Percentiles rank a stretch among this genome's conserved stretches.
Evolutionary conservation across 2,113 vertebrate species (phyloP).

Genomic region (Triplophysa siluroides): DNA sequence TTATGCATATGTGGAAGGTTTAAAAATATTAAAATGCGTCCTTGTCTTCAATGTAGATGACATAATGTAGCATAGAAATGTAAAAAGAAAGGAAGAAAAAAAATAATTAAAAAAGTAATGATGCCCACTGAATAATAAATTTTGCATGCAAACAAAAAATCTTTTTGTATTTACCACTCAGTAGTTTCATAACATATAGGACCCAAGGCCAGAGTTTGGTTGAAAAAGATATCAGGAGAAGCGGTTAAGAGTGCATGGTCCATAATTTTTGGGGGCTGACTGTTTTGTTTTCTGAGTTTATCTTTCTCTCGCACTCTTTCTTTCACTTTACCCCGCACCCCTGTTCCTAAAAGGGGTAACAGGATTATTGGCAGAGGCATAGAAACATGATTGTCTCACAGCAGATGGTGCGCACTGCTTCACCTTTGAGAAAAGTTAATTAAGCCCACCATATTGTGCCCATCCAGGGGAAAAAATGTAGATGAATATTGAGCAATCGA

Average conservation of each 20-base stretch:
- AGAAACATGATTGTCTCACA: conserved; percentile 98
- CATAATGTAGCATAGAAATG: background rate
- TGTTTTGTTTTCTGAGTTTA: conserved; percentile 80
- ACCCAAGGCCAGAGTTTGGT: conserved; percentile 12
- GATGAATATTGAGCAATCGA: conserved; percentile 99
- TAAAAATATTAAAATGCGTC: conserved; percentile 59
- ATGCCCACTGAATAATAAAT: conserved; percentile 76
- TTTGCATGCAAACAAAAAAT: conserved; percentile 62
- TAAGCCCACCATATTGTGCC: conserved; percentile 99
- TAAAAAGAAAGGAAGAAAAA: background rate
- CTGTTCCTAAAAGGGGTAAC: conserved; percentile 74
- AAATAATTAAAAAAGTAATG: conserved; percentile 54
- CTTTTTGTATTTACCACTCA: conserved; percentile 62
- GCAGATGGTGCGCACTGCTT: conserved; percentile 99
- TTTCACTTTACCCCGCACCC: conserved; percentile 41
- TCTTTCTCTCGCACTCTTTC: conserved; percentile 65
- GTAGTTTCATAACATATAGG: conserved; percentile 23
- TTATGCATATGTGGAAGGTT: conserved; percentile 80
- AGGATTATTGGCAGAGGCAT: conserved; percentile 96
- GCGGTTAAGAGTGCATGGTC: conserved; percentile 58
- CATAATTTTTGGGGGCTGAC: conserved; percentile 77
- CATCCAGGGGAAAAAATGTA: conserved; percentile 94
- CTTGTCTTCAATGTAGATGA: background rate
- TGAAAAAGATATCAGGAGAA: conserved; percentile 16
- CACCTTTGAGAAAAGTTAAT: conserved; percentile 99